Evolutionary conservation across 2,888 invertebrate species (phyloP).

Genomic region (Phymatocera aterrima): DNA sequence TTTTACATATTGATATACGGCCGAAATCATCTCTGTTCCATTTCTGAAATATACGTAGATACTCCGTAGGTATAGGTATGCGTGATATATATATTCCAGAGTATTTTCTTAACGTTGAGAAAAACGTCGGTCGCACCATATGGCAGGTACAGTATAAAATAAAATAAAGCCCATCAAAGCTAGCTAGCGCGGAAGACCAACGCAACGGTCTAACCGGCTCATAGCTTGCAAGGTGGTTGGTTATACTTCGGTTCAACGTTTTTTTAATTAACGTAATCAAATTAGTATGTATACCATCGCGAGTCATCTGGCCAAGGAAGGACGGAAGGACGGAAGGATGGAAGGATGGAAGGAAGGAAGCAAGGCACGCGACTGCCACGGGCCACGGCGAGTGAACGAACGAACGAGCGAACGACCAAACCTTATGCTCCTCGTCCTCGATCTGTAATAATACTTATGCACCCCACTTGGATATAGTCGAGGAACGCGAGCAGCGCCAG

Average conservation of each 20-base stretch:
- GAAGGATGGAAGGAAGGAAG: too few relatives aligned
- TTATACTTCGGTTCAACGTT: constrained; percentile 44
- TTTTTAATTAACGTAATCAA: constrained; percentile 63
- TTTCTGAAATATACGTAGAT: too few relatives aligned
- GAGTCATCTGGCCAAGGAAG: constrained; percentile 64
- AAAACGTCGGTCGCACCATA: constrained; percentile 22
- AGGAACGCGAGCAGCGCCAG: constrained; percentile 13
- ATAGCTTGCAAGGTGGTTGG: constrained; percentile 40
- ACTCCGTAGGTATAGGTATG: too few relatives aligned
- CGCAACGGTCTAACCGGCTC: constrained; percentile 37
- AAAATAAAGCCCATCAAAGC: background rate
- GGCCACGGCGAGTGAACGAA: constrained; percentile 55
- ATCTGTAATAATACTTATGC: constrained; percentile 50
- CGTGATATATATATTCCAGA: too few relatives aligned
- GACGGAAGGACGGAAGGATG: too few relatives aligned
- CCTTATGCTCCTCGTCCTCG: constrained; percentile 24
- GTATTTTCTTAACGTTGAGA: too few relatives aligned
- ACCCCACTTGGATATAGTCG: constrained; percentile 48
- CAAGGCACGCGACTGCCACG: constrained; percentile 58
- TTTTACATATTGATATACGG: too few relatives aligned
- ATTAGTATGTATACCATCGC: constrained; percentile 52
- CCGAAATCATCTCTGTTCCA: too few relatives aligned
- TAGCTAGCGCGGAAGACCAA: background rate
- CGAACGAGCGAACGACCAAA: too few relatives aligned
- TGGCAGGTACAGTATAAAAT: too few relatives aligned